These are phyloP conservation scores for Percopsis omiscomaycus DNA, from an alignment of 2,797 vertebrate genomes.

Conservation along the genomic window DNA sequence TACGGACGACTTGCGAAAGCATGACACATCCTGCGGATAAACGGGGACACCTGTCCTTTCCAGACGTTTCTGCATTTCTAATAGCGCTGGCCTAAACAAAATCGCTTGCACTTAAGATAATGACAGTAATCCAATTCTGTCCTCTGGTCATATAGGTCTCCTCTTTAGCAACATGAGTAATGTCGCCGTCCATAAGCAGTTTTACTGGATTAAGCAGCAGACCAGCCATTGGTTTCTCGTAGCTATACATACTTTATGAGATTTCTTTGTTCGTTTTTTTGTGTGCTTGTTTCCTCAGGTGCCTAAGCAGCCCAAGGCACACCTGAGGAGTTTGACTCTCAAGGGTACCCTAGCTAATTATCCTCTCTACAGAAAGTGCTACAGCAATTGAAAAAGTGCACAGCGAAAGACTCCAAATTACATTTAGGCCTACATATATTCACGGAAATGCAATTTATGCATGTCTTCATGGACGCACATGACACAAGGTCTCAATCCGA, in stretches of 20 bases:
- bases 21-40: slow-evolving; percentile 29
- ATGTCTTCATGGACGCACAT: not conserved
- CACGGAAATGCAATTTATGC: not conserved
- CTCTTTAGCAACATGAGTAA: slow-evolving; percentile 44
- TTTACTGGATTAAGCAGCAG: slow-evolving; percentile 53
- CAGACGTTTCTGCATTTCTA: slow-evolving; percentile 34
- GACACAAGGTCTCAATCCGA: not conserved
- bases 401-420: slow-evolving; percentile 12
- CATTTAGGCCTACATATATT: slow-evolving; percentile 26
- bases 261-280: slow-evolving; percentile 40
- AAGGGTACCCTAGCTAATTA: slow-evolving; percentile 36
- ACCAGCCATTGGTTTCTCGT: slow-evolving; percentile 34
- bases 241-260: slow-evolving; percentile 51
- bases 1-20: slow-evolving; percentile 20
- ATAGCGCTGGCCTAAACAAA: slow-evolving; percentile 60
- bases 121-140: slow-evolving; percentile 58
- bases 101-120: slow-evolving; percentile 65
- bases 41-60: slow-evolving; percentile 22
- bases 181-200: slow-evolving; percentile 30
- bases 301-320: slow-evolving; percentile 32
- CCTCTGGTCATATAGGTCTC: slow-evolving; percentile 28
- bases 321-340: slow-evolving; percentile 43
- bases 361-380: slow-evolving; percentile 27
- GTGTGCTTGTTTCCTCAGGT: slow-evolving; percentile 36
- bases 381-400: slow-evolving; percentile 6